phyloP scores from a whole-genome alignment of 2,113 vertebrate species.

The Actenoides hombroni region DNA sequence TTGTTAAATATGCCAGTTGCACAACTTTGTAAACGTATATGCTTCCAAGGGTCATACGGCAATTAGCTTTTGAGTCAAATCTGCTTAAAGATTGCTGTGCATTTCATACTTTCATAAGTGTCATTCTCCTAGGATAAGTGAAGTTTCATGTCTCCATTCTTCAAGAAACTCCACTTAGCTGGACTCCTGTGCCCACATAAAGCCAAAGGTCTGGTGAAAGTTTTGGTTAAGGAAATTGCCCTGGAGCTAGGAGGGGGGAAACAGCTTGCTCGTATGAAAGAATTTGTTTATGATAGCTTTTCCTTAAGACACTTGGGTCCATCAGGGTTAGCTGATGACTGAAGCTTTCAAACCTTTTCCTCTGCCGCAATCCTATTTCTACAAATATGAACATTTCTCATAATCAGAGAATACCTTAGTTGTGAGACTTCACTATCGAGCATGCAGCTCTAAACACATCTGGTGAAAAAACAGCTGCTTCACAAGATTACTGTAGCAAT shows the following conservation, averaged over 20 bases:
- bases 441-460: not conserved
- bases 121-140: not conserved
- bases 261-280: not conserved
- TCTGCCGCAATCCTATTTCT: not conserved
- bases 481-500: not conserved
- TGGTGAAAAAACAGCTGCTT: not conserved
- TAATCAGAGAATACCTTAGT: not conserved
- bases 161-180: not conserved
- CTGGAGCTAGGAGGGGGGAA: not conserved
- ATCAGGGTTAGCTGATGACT: not conserved
- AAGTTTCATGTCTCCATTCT: not conserved
- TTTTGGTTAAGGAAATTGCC: not conserved
- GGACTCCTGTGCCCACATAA: not conserved
- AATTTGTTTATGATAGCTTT: conserved; percentile 6
- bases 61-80: not conserved
- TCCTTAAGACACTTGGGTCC: not conserved
- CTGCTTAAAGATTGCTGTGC: not conserved
- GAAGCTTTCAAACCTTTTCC: not conserved
- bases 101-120: not conserved
- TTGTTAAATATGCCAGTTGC: not conserved
- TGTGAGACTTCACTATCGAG: not conserved
- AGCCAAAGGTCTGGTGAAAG: not conserved
- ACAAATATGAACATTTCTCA: not conserved
- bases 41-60: not conserved
- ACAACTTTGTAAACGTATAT: not conserved